phyloP scores from a whole-genome alignment of 2,797 vertebrate species.

The Carapus acus region DNA sequence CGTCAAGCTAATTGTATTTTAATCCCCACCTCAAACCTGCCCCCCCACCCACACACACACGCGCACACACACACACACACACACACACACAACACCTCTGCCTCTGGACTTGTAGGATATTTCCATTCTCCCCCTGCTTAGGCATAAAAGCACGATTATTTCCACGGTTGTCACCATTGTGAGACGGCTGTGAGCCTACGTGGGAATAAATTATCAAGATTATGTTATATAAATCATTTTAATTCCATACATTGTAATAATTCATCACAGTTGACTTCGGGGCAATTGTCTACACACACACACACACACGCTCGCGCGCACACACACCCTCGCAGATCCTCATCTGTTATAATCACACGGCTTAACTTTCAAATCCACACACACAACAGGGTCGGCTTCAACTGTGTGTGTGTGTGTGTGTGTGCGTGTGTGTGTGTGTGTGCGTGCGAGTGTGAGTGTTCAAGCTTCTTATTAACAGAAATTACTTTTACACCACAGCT shows the following conservation, averaged over 20 bases:
- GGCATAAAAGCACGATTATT: constrained; percentile 22
- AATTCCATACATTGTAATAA: constrained; percentile 1
- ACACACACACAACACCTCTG: too few species aligned
- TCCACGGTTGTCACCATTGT: constrained; percentile 7
- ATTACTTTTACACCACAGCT: too few species aligned
- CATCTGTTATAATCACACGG: neutral
- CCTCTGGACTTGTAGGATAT: neutral
- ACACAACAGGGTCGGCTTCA: too few species aligned
- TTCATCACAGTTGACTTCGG: constrained; percentile 2
- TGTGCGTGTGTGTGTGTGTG: too few species aligned
- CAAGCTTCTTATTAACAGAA: too few species aligned
- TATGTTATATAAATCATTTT: neutral
- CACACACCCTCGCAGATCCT: too few species aligned
- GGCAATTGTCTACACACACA: neutral
- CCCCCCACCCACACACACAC: too few species aligned
- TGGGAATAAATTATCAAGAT: constrained; percentile 27
- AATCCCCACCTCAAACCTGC: neutral
- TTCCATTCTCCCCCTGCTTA: constrained; percentile 9
- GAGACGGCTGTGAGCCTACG: constrained; percentile 20
- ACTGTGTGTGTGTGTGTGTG: too few species aligned
- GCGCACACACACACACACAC: too few species aligned
- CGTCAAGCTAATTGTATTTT: constrained; percentile 4
- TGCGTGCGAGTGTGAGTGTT: too few species aligned
- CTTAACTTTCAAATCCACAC: too few species aligned
- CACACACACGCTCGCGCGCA: too few species aligned